Conservation (phyloP, 2,113 vertebrate species). For the Planiliza haematocheilus region DNA sequence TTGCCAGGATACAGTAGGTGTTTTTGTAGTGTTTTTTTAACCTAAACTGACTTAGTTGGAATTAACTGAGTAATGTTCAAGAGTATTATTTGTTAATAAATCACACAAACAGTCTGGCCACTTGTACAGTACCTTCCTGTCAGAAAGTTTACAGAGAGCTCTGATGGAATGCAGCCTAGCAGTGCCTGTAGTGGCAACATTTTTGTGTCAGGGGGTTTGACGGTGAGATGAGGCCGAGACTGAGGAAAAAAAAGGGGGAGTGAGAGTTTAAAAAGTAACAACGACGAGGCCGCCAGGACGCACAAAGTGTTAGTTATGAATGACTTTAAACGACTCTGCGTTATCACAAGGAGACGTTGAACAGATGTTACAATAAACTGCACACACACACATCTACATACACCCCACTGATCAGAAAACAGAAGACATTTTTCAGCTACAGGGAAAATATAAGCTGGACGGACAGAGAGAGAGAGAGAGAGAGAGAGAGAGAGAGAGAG, state of each 20-base stretch:
- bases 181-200: constrained; percentile 28
- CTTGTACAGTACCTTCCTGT: constrained; percentile 14
- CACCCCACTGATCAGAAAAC: constrained; percentile 55
- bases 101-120: neutral
- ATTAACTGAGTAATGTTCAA: too few relatives aligned
- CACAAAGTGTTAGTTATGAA: constrained; percentile 33
- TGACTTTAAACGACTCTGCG: constrained; percentile 23
- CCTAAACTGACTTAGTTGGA: too few relatives aligned
- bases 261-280: constrained; percentile 30
- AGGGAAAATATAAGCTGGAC: constrained; percentile 13
- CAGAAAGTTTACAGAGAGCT: constrained; percentile 40
- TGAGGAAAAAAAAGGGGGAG: constrained; percentile 11
- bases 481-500: constrained; percentile 53
- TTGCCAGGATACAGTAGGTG: too few relatives aligned
- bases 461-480: constrained; percentile 13
- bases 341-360: constrained; percentile 56
- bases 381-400: constrained; percentile 42
- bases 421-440: constrained; percentile 48
- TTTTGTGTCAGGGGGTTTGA: constrained; percentile 50
- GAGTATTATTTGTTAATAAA: too few relatives aligned
- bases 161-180: constrained; percentile 46
- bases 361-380: constrained; percentile 59
- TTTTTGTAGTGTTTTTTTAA: too few relatives aligned
- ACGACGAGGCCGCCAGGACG: constrained; percentile 28
- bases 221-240: constrained; percentile 22